A percentile compares a stretch with the other conserved stretches of the same genome.
Conservation (phyloP, 1,140 invertebrate species). For the Leptoteleia sp. region DNA sequence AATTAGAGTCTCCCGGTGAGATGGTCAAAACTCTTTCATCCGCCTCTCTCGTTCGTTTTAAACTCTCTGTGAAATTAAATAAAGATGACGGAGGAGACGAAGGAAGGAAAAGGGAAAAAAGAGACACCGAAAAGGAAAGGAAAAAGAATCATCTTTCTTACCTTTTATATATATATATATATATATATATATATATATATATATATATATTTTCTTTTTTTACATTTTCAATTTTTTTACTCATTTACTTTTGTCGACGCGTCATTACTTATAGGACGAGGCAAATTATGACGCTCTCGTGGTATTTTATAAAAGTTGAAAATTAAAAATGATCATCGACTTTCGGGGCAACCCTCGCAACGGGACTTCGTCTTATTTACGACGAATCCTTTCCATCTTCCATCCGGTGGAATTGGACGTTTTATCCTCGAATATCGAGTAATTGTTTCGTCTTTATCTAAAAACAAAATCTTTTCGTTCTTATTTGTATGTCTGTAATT, state of each 20-base stretch:
- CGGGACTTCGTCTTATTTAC: constrained; percentile 52
- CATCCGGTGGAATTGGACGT: not conserved
- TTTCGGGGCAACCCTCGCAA: constrained; percentile 43
- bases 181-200: no score
- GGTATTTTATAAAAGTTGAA: constrained; percentile 62
- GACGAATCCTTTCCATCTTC: constrained; percentile 26
- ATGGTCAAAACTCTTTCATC: constrained; percentile 18
- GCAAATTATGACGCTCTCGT: constrained; percentile 33
- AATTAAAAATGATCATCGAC: constrained; percentile 62
- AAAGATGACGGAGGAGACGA: constrained; percentile 6
- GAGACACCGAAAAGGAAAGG: not conserved
- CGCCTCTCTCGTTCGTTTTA: constrained; percentile 6
- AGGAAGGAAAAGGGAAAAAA: no score
- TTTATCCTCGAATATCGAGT: not conserved
- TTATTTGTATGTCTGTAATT: no score
- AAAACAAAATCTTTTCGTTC: no score
- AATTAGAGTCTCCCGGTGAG: constrained; percentile 69
- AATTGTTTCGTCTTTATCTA: no score
- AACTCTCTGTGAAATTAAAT: constrained; percentile 18
- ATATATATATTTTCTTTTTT: no score
- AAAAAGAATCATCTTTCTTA: constrained; percentile 17
- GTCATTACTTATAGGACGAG: constrained; percentile 34
- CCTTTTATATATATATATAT: no score
- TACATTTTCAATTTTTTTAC: constrained; percentile 14
- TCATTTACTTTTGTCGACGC: constrained; percentile 47